phyloP scores from a whole-genome alignment of 2,888 invertebrate genomes.

The Troilus luridus region DNA sequence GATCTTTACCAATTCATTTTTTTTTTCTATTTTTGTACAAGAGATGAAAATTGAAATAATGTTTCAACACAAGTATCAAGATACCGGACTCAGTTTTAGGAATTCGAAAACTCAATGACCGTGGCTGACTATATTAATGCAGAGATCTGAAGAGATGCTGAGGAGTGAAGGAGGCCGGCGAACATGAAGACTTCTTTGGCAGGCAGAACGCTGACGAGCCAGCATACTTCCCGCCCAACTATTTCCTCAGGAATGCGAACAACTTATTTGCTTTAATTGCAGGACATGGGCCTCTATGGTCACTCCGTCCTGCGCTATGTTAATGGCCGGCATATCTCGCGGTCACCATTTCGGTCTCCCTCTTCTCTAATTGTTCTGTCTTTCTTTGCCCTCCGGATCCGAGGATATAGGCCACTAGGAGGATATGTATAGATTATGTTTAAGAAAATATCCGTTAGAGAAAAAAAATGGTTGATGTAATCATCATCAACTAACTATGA shows the following conservation, averaged over 20 bases:
- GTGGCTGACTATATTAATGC: not conserved
- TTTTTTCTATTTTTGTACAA: too few species aligned
- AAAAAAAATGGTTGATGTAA: not conserved
- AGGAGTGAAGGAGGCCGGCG: not conserved
- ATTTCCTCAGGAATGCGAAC: conserved; percentile 61
- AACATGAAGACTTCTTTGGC: not conserved
- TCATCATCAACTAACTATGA: too few species aligned
- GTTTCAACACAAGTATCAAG: not conserved
- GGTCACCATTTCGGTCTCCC: not conserved
- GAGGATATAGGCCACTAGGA: not conserved
- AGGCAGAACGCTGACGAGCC: not conserved
- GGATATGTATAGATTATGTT: not conserved
- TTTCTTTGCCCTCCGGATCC: not conserved
- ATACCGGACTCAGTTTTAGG: not conserved
- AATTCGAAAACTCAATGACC: not conserved
- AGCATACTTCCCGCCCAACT: conserved; percentile 32
- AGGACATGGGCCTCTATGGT: conserved; percentile 45
- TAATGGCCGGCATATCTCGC: conserved; percentile 7
- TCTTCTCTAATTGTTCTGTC: not conserved
- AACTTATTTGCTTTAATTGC: conserved; percentile 63
- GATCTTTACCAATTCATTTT: too few species aligned
- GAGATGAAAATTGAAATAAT: too few species aligned
- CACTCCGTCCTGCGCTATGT: not conserved
- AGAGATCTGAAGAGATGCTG: not conserved
- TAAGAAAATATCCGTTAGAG: not conserved